Evolutionary conservation across 2,113 vertebrate species (phyloP).

Genomic region (Gadus macrocephalus): DNA sequence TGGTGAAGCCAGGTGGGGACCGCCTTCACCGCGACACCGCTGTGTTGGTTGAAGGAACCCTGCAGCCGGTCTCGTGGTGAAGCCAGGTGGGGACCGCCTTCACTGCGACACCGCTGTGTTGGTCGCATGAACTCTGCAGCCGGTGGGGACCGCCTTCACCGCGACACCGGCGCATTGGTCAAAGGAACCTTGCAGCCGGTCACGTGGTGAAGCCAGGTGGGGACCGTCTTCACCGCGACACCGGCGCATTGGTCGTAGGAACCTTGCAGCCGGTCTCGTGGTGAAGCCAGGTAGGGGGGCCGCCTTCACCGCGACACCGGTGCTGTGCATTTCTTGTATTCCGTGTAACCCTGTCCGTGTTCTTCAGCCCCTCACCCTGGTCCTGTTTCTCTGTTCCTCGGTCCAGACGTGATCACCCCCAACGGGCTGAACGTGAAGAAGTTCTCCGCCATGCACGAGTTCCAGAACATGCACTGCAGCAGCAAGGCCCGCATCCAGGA

Average conservation of each 20-base stretch:
- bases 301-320: no score
- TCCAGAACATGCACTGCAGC: constrained; percentile 94
- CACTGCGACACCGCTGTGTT: background rate
- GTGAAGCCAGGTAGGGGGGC: no score
- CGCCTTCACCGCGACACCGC: background rate
- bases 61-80: no score
- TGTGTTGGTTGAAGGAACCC: background rate
- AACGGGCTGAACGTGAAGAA: constrained; percentile 96
- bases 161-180: background rate
- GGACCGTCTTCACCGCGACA: constrained; percentile 3
- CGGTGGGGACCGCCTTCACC: constrained; percentile 25
- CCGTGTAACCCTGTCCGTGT: no score
- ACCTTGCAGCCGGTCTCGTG: no score
- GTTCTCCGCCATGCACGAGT: constrained; percentile 97
- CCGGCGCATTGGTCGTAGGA: background rate
- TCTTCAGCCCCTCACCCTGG: no score
- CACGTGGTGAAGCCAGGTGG: constrained; percentile 13
- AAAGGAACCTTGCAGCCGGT: no score
- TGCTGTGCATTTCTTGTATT: no score
- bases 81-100: constrained; percentile 28
- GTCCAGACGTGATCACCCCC: constrained; percentile 89
- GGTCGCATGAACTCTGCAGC: background rate
- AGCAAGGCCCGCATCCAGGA: constrained; percentile 92
- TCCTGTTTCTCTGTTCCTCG: no score
- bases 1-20: constrained; percentile 23